These are phyloP conservation scores for Notiomystis cincta DNA, from an alignment of 2,113 vertebrate genomes.

Conservation along the genomic window DNA sequence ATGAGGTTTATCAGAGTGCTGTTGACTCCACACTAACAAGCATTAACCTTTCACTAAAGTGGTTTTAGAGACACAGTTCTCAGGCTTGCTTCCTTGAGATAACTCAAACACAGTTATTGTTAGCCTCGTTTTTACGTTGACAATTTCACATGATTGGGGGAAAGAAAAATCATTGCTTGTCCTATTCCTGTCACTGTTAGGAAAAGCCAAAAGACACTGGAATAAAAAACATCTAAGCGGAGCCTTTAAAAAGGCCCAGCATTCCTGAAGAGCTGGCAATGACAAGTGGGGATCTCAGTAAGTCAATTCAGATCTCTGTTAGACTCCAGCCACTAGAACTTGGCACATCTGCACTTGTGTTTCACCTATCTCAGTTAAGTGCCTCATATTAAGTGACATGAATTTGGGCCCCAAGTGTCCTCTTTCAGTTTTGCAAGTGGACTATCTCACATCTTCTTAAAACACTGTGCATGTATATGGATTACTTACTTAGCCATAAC, in stretches of 20 bases:
- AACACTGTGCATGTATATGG: not conserved
- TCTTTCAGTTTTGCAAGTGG: not conserved
- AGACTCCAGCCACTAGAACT: not conserved
- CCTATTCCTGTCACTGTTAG: not conserved
- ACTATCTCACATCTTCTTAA: not conserved
- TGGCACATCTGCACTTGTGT: not conserved
- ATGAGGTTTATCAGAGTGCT: conserved; percentile 5
- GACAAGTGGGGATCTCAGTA: not conserved
- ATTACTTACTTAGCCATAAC: not conserved
- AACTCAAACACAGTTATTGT: not conserved
- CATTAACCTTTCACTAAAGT: conserved; percentile 10
- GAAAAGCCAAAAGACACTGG: not conserved
- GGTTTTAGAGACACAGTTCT: not conserved
- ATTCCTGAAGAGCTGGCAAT: not conserved
- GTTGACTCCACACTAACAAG: conserved; percentile 9
- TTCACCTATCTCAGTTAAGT: not conserved
- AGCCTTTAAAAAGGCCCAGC: not conserved
- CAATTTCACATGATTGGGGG: not conserved
- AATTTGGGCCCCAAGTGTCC: not conserved
- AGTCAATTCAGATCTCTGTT: not conserved
- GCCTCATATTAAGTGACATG: not conserved
- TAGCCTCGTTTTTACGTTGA: not conserved
- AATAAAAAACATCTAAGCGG: not conserved
- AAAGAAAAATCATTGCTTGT: not conserved
- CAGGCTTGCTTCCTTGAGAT: not conserved